Percentiles rank a stretch among this genome's conserved stretches.
Evolutionary conservation across 2,113 vertebrate species (phyloP).

Genomic region (Typhlomys cinereus): DNA sequence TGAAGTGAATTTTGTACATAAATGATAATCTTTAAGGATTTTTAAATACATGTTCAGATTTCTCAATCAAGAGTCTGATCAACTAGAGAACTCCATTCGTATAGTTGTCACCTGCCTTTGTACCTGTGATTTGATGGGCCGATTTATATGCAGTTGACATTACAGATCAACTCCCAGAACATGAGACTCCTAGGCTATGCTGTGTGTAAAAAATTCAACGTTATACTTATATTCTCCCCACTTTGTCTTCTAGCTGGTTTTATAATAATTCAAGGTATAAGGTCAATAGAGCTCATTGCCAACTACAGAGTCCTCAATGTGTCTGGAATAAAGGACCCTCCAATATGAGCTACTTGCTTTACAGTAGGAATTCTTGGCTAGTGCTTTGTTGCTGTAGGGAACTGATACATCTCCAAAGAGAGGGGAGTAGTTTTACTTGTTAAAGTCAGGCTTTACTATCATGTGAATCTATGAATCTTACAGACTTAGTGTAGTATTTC

Average conservation of each 20-base stretch:
- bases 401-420: slow-evolving; percentile 5
- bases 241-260: background rate
- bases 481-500: background rate
- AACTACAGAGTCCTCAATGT: background rate
- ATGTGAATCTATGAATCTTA: background rate
- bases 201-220: background rate
- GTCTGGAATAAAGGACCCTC: background rate
- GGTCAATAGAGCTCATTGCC: background rate
- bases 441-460: background rate
- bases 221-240: background rate
- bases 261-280: slow-evolving; percentile 34
- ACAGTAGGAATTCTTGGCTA: slow-evolving; percentile 34
- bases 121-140: background rate
- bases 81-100: background rate
- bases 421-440: background rate
- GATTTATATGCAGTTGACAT: background rate
- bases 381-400: slow-evolving; percentile 11
- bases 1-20: slow-evolving; percentile 22
- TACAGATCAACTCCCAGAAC: background rate
- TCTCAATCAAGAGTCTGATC: slow-evolving; percentile 21
- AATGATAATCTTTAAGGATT: background rate
- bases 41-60: slow-evolving; percentile 3
- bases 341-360: slow-evolving; percentile 9
- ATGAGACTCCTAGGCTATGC: background rate
- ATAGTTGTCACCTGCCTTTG: background rate